phyloP scores from a whole-genome alignment of 1,140 invertebrate species.

The Drosophila virilis region DNA sequence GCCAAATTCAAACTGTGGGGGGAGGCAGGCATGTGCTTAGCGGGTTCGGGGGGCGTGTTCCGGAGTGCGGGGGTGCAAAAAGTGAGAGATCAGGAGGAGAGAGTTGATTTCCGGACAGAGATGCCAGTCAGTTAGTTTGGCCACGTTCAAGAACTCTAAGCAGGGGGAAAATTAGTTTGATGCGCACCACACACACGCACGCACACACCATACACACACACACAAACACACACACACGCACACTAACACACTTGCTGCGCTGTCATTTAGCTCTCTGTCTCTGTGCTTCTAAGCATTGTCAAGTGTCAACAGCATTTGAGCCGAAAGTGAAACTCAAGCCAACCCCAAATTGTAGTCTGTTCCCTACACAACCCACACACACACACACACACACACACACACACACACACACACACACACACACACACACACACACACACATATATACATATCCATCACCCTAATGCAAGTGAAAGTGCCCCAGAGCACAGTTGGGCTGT shows the following conservation, averaged over 20 bases:
- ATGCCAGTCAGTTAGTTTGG: constrained; percentile 24
- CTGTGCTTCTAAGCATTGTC: constrained; percentile 19
- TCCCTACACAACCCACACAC: neutral
- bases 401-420: neutral
- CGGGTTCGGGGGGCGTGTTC: too few species aligned
- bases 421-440: neutral
- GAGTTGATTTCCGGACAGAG: constrained; percentile 1
- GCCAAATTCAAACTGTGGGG: constrained; percentile 1
- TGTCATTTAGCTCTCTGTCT: constrained; percentile 4
- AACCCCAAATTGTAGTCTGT: constrained; percentile 16
- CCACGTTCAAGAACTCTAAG: constrained; percentile 78
- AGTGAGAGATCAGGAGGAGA: neutral
- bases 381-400: neutral
- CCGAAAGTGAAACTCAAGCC: constrained; percentile 76
- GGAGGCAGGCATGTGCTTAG: too few species aligned
- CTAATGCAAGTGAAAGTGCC: constrained; percentile 61
- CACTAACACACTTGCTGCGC: neutral
- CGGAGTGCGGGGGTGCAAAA: too few species aligned
- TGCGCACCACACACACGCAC: constrained; percentile 31
- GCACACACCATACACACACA: neutral
- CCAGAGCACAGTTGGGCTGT: constrained; percentile 67
- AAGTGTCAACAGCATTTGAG: constrained; percentile 73
- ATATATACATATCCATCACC: neutral
- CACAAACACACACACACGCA: constrained; percentile 26
- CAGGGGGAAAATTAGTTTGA: constrained; percentile 80